Percentiles rank a stretch among this genome's conserved stretches.
Conservation (phyloP, 1,140 invertebrate species). For the Nebria ingens region DNA sequence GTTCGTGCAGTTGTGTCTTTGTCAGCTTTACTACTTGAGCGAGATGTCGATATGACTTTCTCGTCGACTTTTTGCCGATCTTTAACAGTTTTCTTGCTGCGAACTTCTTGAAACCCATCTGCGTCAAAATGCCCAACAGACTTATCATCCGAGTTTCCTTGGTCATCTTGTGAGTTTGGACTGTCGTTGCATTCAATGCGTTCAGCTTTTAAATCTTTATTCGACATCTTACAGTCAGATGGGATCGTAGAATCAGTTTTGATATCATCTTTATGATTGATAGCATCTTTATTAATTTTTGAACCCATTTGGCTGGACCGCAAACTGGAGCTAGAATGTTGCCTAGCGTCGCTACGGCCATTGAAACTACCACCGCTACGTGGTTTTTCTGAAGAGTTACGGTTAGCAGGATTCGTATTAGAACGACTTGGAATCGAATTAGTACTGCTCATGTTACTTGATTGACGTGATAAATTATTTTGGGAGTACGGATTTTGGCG, state of each 20-base stretch:
- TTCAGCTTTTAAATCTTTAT: constrained; percentile 18
- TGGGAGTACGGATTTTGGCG: constrained; percentile 10
- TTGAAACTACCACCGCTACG: neutral
- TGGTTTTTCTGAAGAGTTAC: neutral
- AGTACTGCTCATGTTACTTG: neutral
- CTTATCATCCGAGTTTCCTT: constrained; percentile 17
- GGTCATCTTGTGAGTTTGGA: neutral
- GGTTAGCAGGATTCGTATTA: neutral
- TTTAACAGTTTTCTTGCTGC: constrained; percentile 66
- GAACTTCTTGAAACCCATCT: constrained; percentile 81
- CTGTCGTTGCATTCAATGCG: constrained; percentile 19
- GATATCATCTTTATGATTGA: neutral
- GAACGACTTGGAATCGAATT: neutral
- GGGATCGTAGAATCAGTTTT: neutral
- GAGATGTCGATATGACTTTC: constrained; percentile 40
- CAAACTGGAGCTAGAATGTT: constrained; percentile 14
- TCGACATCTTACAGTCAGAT: neutral
- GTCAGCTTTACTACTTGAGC: constrained; percentile 33
- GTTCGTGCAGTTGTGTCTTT: constrained; percentile 29
- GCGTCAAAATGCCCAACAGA: constrained; percentile 32
- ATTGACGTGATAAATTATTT: neutral
- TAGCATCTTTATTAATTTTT: neutral
- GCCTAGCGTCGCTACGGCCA: neutral
- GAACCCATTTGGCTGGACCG: constrained; percentile 3
- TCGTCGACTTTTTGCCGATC: constrained; percentile 41